Percentiles rank a stretch among this genome's conserved stretches.
phyloP scores from a whole-genome alignment of 2,888 invertebrate genomes.

The Acanthosepion pharaonis region DNA sequence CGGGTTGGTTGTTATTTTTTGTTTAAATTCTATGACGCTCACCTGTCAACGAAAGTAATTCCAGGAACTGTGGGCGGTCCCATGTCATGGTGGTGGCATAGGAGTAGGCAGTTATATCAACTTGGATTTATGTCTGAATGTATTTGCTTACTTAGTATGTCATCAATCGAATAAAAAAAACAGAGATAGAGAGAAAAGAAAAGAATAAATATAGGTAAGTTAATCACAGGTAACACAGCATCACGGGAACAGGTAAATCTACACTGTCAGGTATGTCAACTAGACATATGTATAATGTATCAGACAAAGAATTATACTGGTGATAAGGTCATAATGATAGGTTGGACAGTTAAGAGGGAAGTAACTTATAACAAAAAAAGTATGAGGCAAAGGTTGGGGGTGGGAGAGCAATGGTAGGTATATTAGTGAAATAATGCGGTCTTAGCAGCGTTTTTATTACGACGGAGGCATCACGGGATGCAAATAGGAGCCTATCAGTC shows the following conservation, averaged over 20 bases:
- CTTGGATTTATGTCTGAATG: neutral
- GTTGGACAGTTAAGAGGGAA: neutral
- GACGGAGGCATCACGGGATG: no score
- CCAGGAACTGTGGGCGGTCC: neutral
- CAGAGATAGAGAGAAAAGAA: neutral
- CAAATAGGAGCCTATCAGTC: no score
- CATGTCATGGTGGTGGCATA: neutral
- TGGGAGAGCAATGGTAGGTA: neutral
- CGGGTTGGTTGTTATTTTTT: no score
- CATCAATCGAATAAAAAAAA: neutral
- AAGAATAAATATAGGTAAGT: neutral
- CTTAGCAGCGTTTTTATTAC: no score
- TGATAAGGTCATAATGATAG: conserved; percentile 2
- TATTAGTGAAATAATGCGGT: neutral
- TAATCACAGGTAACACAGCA: neutral
- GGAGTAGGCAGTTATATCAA: neutral
- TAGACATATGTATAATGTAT: neutral
- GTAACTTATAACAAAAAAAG: neutral
- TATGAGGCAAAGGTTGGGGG: neutral
- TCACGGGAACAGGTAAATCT: neutral
- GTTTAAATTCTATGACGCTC: neutral
- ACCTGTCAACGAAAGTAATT: no score
- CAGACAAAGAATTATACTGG: neutral
- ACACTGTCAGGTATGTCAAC: neutral
- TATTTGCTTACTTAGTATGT: neutral